Evolutionary conservation across 2,888 invertebrate genomes (phyloP).

Genomic region (Ochropacha duplaris): DNA sequence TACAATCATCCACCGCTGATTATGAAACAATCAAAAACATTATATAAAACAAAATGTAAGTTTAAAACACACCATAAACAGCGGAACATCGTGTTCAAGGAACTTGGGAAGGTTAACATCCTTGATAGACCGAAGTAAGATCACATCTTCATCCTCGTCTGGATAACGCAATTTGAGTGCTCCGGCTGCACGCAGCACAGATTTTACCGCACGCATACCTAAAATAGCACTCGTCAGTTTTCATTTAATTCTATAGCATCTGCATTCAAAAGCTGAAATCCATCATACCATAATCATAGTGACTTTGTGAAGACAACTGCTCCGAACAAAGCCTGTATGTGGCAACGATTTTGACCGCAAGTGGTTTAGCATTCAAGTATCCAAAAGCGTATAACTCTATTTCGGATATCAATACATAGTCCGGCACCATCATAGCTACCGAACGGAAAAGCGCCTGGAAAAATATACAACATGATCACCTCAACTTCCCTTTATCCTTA

Average conservation of each 20-base stretch:
- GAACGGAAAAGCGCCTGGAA: conserved; percentile 92
- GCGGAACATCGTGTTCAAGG: conserved; percentile 92
- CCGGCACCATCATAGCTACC: conserved; percentile 99
- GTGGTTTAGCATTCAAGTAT: conserved; percentile 92
- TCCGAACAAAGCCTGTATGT: conserved; percentile 97
- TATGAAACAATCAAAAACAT: no score
- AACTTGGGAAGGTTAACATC: conserved; percentile 98
- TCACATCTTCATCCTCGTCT: conserved; percentile 92
- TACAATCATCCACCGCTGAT: no score
- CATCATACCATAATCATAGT: conserved; percentile 94
- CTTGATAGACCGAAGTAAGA: conserved; percentile 94
- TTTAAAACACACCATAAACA: conserved; percentile 86
- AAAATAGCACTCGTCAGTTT: background rate
- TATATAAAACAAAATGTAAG: no score
- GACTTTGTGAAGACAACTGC: conserved; percentile 95
- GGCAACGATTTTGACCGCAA: conserved; percentile 97
- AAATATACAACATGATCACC: background rate
- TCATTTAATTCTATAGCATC: background rate
- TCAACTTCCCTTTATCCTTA: no score
- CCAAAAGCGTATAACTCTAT: conserved; percentile 97
- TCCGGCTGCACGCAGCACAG: conserved; percentile 95
- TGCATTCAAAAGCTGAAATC: conserved; percentile 1
- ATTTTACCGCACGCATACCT: conserved; percentile 97
- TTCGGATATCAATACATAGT: conserved; percentile 97
- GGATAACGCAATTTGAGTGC: conserved; percentile 95